Evolutionary conservation across 2,113 vertebrate species (phyloP).

Genomic region (Cygnus atratus): DNA sequence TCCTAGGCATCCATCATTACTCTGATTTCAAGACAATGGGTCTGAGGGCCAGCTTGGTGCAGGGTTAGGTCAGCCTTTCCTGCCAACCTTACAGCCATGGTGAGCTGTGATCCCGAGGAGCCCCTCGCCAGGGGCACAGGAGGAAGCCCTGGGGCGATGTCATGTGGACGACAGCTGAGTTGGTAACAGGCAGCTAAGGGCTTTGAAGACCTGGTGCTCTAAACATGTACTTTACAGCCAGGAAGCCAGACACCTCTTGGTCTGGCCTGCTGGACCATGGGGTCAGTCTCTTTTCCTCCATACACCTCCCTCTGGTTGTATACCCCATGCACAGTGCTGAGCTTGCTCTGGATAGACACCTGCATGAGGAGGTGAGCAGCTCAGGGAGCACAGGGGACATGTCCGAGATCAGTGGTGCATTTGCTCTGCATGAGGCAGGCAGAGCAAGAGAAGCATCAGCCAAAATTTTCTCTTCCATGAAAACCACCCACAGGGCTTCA

Average conservation of each 20-base stretch:
- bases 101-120: not conserved
- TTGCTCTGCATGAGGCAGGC: not conserved
- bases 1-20: conserved; percentile 67
- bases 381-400: accelerated
- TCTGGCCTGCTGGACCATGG: not conserved
- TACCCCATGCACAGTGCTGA: not conserved
- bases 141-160: not conserved
- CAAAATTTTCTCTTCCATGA: not conserved
- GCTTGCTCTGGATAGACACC: not conserved
- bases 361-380: not conserved
- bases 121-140: not conserved
- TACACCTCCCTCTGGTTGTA: not conserved
- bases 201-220: not conserved
- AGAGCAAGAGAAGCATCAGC: not conserved
- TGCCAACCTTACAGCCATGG: conserved; percentile 14
- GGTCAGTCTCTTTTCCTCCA: not conserved
- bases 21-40: conserved; percentile 61
- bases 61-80: conserved; percentile 66
- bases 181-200: not conserved
- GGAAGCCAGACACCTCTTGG: not conserved
- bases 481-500: conserved; percentile 19
- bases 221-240: not conserved
- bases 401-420: accelerated
- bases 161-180: accelerated
- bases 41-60: conserved; percentile 46